A percentile compares a stretch with the other conserved stretches of the same genome.
Evolutionary conservation across 2,113 vertebrate species (phyloP).

Genomic region (Oenanthe oenanthe): DNA sequence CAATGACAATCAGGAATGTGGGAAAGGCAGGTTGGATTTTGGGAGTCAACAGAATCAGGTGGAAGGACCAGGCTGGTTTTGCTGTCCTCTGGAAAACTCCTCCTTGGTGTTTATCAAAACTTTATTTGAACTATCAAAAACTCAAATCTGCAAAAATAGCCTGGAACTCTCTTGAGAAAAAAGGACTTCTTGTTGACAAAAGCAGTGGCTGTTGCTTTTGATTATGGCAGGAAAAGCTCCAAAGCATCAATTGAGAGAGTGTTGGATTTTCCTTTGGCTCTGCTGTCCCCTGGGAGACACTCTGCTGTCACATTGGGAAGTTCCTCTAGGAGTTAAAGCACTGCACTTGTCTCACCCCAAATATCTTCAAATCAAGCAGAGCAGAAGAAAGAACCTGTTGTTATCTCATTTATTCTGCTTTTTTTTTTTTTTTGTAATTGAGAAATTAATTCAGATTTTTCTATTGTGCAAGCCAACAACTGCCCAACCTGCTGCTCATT

Average conservation of each 20-base stretch:
- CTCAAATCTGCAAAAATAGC: neutral
- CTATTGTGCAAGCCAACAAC: rapidly evolving
- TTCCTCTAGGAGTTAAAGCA: neutral
- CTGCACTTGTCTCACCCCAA: rapidly evolving
- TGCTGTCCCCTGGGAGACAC: neutral
- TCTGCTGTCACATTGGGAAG: rapidly evolving
- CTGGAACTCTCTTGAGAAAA: neutral
- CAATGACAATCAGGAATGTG: rapidly evolving
- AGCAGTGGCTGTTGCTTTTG: neutral
- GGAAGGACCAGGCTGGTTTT: neutral
- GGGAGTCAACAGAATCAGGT: neutral
- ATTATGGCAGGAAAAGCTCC: neutral
- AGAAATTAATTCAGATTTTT: neutral
- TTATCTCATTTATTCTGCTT: neutral
- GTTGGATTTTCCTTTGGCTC: neutral
- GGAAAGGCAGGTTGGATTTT: neutral
- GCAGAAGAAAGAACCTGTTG: neutral
- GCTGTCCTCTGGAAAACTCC: neutral
- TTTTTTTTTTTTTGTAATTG: neutral
- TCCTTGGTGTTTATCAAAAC: neutral
- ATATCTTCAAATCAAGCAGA: neutral
- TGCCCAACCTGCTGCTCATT: neutral
- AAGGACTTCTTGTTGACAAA: neutral
- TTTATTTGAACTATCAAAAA: neutral
- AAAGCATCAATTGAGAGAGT: rapidly evolving